Evolutionary conservation across 2,888 invertebrate species (phyloP), one percentile per base, ranked within the genome.

Genomic region (Macaria notata): DNA sequence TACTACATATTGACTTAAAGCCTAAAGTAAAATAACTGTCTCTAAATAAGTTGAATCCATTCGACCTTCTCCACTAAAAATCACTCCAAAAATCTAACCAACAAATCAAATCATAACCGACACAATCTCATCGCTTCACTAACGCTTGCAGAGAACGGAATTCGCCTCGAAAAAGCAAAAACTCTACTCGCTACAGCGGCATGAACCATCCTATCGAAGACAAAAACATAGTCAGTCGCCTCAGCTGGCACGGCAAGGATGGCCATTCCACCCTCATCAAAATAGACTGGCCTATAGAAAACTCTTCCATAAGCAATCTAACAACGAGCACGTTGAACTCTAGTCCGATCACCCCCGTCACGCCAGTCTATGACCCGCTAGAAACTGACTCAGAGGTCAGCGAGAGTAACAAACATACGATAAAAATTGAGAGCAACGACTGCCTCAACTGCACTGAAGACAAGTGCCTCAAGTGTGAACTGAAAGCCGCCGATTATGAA

Each of bases 231-330:
- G 70, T 71, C 59, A 74, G 73, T 59, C 63, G 90, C 2, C 77
- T 90, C 2, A 87, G 84, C 9, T 91, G 91, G 91, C 90, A 88
- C 60, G 88, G 90, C 0, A 85, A 87, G 79, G 93, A 81, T 69
- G 83, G 84, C 0, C 93, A 81, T 72, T 88, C 92, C 0, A 92
- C 92, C 0, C 63, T 92, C 0, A 92, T 92, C 3, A 84, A 84
- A 61, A 86, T 92, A 1, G 91, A 92, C 59, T 92, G 92, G 92
- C 89, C 91, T 0, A 66, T 74, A 0, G 87, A 90, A 9, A 81
- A 79, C 57, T 73, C 76, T 0, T 81, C 87, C 0, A 63, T 78
- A 9, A 81, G 82, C 9, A 86, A 83, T 41, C 62, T 88, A 0
- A 88, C 83, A 0, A 76, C 79, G 0, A 86, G 84, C 62, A 89